A percentile compares a stretch with the other conserved stretches of the same genome.
phyloP scores from a whole-genome alignment of 2,113 vertebrate species.

The Phrynosoma platyrhinos region DNA sequence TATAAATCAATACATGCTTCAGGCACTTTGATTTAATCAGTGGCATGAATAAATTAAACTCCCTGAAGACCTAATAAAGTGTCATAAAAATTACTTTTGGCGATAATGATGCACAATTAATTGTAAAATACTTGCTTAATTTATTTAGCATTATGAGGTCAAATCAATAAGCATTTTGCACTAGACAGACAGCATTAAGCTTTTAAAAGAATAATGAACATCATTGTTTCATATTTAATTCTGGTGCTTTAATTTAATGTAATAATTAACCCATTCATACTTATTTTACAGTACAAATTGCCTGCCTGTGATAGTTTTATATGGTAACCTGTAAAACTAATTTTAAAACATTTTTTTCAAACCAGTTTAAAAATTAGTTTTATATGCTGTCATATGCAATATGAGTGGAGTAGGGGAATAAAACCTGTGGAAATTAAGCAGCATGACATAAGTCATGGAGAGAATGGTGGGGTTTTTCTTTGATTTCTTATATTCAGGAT shows the following conservation, averaged over 20 bases:
- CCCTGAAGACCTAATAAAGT: slow-evolving; percentile 86
- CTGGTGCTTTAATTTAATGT: slow-evolving; percentile 22
- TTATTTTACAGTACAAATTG: background rate
- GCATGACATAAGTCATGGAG: background rate
- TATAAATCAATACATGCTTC: slow-evolving; percentile 88
- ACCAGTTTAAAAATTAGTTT: too few relatives aligned
- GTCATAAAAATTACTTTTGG: slow-evolving; percentile 93
- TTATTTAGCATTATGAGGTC: slow-evolving; percentile 83
- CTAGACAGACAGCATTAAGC: slow-evolving; percentile 60
- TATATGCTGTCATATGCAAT: too few relatives aligned
- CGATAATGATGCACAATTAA: slow-evolving; percentile 89
- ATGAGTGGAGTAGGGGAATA: background rate
- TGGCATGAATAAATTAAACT: slow-evolving; percentile 86
- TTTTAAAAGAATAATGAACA: slow-evolving; percentile 65
- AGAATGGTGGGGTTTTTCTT: background rate
- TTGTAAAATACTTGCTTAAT: slow-evolving; percentile 85
- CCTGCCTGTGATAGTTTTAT: accelerated
- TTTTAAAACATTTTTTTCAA: background rate
- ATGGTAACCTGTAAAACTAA: background rate
- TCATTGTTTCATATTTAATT: slow-evolving; percentile 58
- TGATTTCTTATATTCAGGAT: background rate
- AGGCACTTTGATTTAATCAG: slow-evolving; percentile 87
- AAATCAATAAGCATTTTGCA: slow-evolving; percentile 87
- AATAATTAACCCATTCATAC: background rate
- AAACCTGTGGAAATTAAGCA: background rate